These are phyloP conservation scores for Psittacara wagleri DNA, from an alignment of 2,113 vertebrate species.

Conservation along the genomic window DNA sequence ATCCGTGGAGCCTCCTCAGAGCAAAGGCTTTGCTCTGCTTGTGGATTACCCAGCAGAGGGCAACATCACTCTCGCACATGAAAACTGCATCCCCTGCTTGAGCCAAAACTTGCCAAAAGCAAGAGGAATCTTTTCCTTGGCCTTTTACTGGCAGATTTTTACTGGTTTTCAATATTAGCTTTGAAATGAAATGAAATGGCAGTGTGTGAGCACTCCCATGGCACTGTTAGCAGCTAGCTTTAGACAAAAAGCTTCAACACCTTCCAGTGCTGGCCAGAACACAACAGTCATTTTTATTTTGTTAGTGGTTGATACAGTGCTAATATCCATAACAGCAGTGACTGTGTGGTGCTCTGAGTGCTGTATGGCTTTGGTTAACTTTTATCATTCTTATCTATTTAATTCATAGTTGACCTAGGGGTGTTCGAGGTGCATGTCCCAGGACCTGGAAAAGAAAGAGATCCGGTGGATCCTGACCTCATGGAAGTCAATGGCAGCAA, in stretches of 20 bases:
- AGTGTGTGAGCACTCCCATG: not conserved
- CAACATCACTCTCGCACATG: not conserved
- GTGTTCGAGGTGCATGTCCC: not conserved
- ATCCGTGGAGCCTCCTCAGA: not conserved
- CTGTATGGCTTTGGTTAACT: not conserved
- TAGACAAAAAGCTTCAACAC: not conserved
- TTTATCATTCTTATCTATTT: not conserved
- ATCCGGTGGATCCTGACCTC: not conserved
- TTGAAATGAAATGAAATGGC: conserved; percentile 33
- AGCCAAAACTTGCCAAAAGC: not conserved
- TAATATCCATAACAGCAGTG: not conserved
- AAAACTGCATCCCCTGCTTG: not conserved
- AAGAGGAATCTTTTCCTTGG: not conserved
- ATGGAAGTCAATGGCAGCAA: not conserved
- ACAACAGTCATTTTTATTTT: not conserved
- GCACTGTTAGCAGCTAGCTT: not conserved
- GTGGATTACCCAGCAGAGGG: conserved; percentile 37
- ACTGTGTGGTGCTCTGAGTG: not conserved
- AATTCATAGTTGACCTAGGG: not conserved
- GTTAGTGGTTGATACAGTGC: not conserved
- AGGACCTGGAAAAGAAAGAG: not conserved
- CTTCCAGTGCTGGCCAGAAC: not conserved
- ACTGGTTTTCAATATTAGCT: not conserved
- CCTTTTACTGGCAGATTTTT: not conserved
- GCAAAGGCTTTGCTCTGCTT: not conserved